Percentiles rank a stretch among this genome's conserved stretches.
Evolutionary conservation across 1,140 invertebrate genomes (phyloP).

Genomic region (Drosophila virilis): DNA sequence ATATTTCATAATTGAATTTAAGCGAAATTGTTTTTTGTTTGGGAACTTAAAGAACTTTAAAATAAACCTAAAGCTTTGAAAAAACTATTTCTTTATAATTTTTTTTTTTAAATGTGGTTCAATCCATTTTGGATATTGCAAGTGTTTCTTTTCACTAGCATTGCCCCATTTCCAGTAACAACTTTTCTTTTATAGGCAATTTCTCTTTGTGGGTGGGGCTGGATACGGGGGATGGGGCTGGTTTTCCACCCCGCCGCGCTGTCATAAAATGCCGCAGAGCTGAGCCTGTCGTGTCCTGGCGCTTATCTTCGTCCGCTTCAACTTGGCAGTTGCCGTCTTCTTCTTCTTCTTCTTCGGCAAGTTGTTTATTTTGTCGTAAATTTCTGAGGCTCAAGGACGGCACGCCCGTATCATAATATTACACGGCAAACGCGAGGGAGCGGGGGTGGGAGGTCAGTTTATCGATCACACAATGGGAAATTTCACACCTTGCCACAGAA

Average conservation of each 20-base stretch:
- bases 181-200: conserved; percentile 68
- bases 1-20: too few relatives aligned
- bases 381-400: conserved; percentile 68
- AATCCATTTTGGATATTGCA: conserved; percentile 4
- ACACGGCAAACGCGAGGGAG: too few relatives aligned
- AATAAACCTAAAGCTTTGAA: too few relatives aligned
- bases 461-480: conserved; percentile 81
- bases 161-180: conserved; percentile 29
- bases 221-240: too few relatives aligned
- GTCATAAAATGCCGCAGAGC: conserved; percentile 52
- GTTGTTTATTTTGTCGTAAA: conserved; percentile 80
- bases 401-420: conserved; percentile 11
- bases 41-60: too few relatives aligned
- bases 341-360: conserved; percentile 44
- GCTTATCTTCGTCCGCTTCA: conserved; percentile 59
- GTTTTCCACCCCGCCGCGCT: too few relatives aligned
- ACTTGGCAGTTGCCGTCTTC: background rate
- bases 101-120: background rate
- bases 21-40: too few relatives aligned
- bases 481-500: conserved; percentile 67
- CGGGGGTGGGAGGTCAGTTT: conserved; percentile 37
- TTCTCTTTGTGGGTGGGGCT: conserved; percentile 45
- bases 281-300: conserved; percentile 39
- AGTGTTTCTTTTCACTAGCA: conserved; percentile 4
- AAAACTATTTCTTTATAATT: conserved; percentile 6